These are phyloP conservation scores for Etheostoma spectabile DNA, from an alignment of 2,113 vertebrate species.

Conservation along the genomic window DNA sequence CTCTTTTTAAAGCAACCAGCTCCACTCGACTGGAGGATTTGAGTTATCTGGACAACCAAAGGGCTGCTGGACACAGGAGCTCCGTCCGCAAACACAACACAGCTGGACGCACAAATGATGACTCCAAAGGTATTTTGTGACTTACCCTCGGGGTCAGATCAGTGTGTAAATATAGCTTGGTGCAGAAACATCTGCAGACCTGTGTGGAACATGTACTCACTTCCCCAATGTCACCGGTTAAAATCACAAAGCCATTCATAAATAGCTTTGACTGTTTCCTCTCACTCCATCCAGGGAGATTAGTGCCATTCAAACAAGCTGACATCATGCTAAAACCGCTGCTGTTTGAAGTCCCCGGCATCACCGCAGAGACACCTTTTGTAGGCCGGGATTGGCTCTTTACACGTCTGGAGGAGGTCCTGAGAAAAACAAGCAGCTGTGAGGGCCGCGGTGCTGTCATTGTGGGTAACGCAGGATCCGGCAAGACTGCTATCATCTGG, in stretches of 20 bases:
- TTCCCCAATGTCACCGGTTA: not conserved
- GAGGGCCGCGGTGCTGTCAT: conserved; percentile 90
- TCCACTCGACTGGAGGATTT: conserved; percentile 96
- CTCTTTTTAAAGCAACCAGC: conserved; percentile 89
- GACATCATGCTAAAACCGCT: conserved; percentile 97
- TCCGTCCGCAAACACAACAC: conserved; percentile 93
- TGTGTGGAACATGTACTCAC: not conserved
- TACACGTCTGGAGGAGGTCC: conserved; percentile 88
- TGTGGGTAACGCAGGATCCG: conserved; percentile 93
- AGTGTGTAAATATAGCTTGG: conserved; percentile 24
- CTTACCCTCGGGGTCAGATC: conserved; percentile 2
- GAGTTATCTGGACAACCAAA: conserved; percentile 91
- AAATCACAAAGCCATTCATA: not conserved
- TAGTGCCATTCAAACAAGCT: conserved; percentile 93
- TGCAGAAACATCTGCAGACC: conserved; percentile 31
- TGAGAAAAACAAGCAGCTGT: conserved; percentile 83
- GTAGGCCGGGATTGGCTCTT: conserved; percentile 97
- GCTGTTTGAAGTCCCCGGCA: conserved; percentile 96
- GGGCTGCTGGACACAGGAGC: conserved; percentile 87
- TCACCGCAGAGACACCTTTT: conserved; percentile 92
- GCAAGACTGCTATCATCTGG: conserved; percentile 95
- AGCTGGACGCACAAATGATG: conserved; percentile 82
- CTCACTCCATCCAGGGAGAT: conserved; percentile 83
- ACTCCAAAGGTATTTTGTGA: conserved; percentile 88
- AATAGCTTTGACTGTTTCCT: not conserved